A percentile compares a stretch with the other conserved stretches of the same genome.
These are phyloP conservation scores for Ostrea denselamellosa DNA, from an alignment of 1,140 invertebrate species.

Conservation along the genomic window DNA sequence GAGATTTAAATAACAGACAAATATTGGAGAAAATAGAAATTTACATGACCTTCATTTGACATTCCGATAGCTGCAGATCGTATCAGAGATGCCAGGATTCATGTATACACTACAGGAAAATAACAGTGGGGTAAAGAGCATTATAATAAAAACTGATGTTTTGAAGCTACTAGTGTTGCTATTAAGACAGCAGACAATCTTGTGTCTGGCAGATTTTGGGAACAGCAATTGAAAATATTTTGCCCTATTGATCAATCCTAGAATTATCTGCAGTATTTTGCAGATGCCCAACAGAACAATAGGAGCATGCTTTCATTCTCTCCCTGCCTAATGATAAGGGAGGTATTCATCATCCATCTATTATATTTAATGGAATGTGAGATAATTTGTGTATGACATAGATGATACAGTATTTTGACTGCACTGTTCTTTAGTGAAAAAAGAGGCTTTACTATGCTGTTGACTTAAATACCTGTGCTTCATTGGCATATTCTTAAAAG, in stretches of 20 bases:
- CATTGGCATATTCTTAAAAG: neutral
- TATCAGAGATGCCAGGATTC: neutral
- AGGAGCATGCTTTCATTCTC: neutral
- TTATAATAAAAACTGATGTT: neutral
- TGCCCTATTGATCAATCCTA: constrained; percentile 22
- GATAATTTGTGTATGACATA: neutral
- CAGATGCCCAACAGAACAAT: constrained; percentile 15
- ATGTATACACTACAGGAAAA: neutral
- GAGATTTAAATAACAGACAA: neutral
- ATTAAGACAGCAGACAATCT: constrained; percentile 2
- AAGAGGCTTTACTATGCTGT: neutral
- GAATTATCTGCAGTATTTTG: neutral
- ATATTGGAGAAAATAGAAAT: neutral
- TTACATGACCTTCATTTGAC: neutral
- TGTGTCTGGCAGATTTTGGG: neutral
- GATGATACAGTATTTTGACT: constrained; percentile 4
- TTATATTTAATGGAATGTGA: constrained; percentile 15
- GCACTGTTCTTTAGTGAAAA: neutral
- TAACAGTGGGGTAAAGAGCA: neutral
- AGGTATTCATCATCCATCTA: constrained; percentile 3
- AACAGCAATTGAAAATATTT: neutral
- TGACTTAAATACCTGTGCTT: neutral
- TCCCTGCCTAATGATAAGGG: neutral
- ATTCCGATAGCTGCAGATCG: neutral
- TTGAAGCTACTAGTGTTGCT: constrained; percentile 7